Evolutionary conservation across 1,140 invertebrate species (phyloP).

Genomic region (Megathymus violae): DNA sequence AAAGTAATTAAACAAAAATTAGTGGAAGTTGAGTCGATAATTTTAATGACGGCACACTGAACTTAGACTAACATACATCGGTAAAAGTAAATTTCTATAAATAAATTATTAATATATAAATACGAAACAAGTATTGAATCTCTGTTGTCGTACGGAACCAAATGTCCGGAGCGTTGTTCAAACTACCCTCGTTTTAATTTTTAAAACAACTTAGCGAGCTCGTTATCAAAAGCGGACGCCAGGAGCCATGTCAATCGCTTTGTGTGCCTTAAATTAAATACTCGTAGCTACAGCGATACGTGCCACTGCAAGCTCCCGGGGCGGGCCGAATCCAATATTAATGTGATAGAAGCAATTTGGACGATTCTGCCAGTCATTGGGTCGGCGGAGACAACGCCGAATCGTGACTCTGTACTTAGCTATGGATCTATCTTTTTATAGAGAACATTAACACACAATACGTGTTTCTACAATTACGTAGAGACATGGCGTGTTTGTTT

Average conservation of each 20-base stretch:
- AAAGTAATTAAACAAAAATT: too few species aligned
- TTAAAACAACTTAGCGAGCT: slow-evolving; percentile 64
- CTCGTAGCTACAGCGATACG: slow-evolving; percentile 44
- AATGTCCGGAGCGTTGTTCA: neutral
- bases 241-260: slow-evolving; percentile 70
- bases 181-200: slow-evolving; percentile 54
- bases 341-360: slow-evolving; percentile 74
- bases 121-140: too few species aligned
- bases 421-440: slow-evolving; percentile 16
- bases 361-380: slow-evolving; percentile 69
- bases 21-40: too few species aligned
- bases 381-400: slow-evolving; percentile 34
- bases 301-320: slow-evolving; percentile 54
- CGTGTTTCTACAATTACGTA: too few species aligned
- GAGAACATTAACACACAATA: neutral
- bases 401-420: slow-evolving; percentile 33
- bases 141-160: too few species aligned
- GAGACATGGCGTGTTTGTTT: too few species aligned
- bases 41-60: too few species aligned
- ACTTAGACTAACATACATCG: too few species aligned
- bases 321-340: slow-evolving; percentile 63
- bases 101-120: too few species aligned
- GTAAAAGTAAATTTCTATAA: too few species aligned
- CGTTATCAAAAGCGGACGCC: slow-evolving; percentile 64
- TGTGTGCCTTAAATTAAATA: slow-evolving; percentile 80